Conservation (phyloP, 2,797 vertebrate genomes). For the Paratrypauchen microcephalus region DNA sequence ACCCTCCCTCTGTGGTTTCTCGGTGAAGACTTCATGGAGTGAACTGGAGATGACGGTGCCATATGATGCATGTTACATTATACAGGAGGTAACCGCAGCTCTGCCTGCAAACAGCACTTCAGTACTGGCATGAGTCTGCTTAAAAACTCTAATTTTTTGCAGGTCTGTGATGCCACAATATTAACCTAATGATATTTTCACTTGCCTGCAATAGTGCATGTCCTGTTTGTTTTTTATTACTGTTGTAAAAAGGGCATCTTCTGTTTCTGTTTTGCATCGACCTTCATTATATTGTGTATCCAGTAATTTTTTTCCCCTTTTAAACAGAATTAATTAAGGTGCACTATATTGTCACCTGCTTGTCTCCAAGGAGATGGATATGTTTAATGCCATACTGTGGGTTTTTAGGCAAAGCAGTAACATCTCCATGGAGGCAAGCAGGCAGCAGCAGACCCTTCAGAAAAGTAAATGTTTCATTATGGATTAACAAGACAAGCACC, state of each 20-base stretch:
- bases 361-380: background rate
- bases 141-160: background rate
- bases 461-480: too few species aligned
- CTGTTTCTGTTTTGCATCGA: background rate
- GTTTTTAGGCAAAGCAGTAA: background rate
- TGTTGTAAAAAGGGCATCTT: background rate
- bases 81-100: constrained; percentile 62
- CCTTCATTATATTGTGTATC: background rate
- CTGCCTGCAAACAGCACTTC: background rate
- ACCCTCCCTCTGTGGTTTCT: constrained; percentile 70
- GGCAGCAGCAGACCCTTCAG: too few species aligned
- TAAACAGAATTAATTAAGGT: too few species aligned
- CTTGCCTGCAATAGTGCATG: too few species aligned
- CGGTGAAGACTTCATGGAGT: constrained; percentile 54
- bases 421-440: background rate
- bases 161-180: background rate
- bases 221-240: background rate
- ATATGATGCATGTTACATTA: constrained; percentile 75
- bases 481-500: too few species aligned
- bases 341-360: background rate
- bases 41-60: constrained; percentile 65
- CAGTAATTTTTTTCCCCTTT: too few species aligned
- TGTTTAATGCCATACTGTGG: background rate
- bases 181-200: background rate
- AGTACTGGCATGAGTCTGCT: background rate